These are phyloP conservation scores for Pristiophorus japonicus DNA, from an alignment of 2,113 vertebrate genomes.

Conservation along the genomic window DNA sequence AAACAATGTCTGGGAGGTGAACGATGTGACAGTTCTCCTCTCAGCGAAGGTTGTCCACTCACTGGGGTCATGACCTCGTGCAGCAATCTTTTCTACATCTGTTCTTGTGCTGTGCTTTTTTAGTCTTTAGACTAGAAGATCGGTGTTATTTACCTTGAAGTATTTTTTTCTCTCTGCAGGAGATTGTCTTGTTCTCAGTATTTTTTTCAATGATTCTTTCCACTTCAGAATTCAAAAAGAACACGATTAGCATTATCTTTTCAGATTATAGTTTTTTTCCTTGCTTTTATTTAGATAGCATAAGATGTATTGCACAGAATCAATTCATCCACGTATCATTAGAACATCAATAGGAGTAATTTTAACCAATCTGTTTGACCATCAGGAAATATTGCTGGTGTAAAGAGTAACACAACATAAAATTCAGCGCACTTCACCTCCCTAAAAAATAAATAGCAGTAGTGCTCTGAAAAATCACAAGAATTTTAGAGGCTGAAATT, in stretches of 20 bases:
- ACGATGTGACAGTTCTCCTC: neutral
- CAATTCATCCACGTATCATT: neutral
- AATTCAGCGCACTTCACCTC: neutral
- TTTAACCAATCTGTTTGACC: neutral
- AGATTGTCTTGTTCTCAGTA: neutral
- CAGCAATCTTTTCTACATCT: neutral
- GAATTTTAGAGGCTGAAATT: too few species aligned
- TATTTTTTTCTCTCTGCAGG: neutral
- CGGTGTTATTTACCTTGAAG: neutral
- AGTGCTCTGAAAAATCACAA: neutral
- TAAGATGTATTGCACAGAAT: neutral
- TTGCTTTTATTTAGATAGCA: neutral
- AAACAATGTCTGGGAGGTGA: neutral
- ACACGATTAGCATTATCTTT: neutral
- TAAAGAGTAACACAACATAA: neutral
- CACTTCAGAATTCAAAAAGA: conserved; percentile 7
- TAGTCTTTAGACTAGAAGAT: neutral
- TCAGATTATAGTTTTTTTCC: neutral
- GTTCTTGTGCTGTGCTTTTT: neutral
- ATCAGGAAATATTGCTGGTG: neutral
- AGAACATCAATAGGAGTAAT: neutral
- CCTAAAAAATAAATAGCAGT: neutral
- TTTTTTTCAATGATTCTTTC: neutral
- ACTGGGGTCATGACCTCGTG: neutral
- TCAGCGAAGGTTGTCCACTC: neutral